Conservation (phyloP, 2,797 vertebrate species). For the Chelonia mydas region DNA sequence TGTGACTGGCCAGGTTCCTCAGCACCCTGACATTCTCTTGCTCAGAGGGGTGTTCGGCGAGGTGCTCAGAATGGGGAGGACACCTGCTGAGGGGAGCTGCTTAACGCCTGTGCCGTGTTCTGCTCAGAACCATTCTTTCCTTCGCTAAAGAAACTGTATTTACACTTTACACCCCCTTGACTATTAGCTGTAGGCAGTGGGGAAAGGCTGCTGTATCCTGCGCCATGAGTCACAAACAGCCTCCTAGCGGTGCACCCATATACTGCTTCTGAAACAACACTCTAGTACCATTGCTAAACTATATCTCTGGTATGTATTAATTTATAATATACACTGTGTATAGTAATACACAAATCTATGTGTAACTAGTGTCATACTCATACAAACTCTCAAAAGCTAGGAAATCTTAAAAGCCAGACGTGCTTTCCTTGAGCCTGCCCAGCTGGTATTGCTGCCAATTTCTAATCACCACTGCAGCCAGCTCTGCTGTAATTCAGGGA, state of each 20-base stretch:
- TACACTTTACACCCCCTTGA: neutral
- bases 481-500: neutral
- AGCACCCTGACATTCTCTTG: neutral
- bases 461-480: neutral
- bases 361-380: constrained; percentile 59
- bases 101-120: neutral
- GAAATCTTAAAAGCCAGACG: constrained; percentile 53
- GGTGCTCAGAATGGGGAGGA: rapidly evolving
- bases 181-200: too few species aligned
- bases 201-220: neutral
- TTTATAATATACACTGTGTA: constrained; percentile 74
- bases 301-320: constrained; percentile 71
- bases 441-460: rapidly evolving
- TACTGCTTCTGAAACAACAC: neutral
- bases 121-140: neutral
- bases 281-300: constrained; percentile 53
- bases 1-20: rapidly evolving
- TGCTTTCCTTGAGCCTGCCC: constrained; percentile 21
- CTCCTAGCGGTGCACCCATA: neutral
- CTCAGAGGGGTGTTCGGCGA: rapidly evolving
- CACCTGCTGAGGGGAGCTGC: neutral
- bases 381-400: constrained; percentile 68
- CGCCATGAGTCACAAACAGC: neutral
- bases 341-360: constrained; percentile 70
- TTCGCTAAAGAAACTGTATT: neutral